Evolutionary conservation across 2,113 vertebrate species (phyloP), one percentile per base, ranked within the genome.

Genomic region (Bubo blakistoni): DNA sequence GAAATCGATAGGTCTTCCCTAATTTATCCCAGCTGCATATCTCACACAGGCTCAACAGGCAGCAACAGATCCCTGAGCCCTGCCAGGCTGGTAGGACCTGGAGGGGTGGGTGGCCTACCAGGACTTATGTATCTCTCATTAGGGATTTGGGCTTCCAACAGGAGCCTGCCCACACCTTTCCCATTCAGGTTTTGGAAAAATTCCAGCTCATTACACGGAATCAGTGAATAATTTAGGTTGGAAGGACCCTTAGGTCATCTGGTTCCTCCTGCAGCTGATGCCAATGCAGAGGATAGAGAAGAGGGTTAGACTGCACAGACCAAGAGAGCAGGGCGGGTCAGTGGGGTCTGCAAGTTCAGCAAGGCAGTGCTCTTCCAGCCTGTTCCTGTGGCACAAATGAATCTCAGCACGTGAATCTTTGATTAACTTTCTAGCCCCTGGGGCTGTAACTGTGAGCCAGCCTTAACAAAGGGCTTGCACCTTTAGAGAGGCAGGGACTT

Each of bases 91-190:
- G 62, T 20, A 70, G 77, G 92, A 77, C 72, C 72, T 81, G 77
- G 21, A 91, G 87, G 81, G 69, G 26, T 77, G 87, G 88, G 90
- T 77, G 63, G 86, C 81, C 59, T 21, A 18, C 38, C 38, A 24
- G 61, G 42, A 57, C 73, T n/a, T 46, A 38, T 32, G 14, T 10
- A 67, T 54, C 36, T 72, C 81, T 94, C 69, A 44, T 70, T 29
- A 79, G 16, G 21, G 55, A 67, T 73, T 52, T 65, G 61, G 67
- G 77, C 87, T 90, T 91, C 87, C 94, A 87, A 5, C 46, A 72
- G 59, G 40, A 86, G 49, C 59, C 81, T 88, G 87, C 87, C 90
- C 63, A 91, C 94, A 93, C 84, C 49, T 94, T 92, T 96, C 90
- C 61, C 92, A 74, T 62, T 51, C 72, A 34, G 29, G 11, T 51